Base-by-base conservation (phyloP, 2,888 invertebrate genomes). In the Venustoraphidia nigricollis region DNA sequence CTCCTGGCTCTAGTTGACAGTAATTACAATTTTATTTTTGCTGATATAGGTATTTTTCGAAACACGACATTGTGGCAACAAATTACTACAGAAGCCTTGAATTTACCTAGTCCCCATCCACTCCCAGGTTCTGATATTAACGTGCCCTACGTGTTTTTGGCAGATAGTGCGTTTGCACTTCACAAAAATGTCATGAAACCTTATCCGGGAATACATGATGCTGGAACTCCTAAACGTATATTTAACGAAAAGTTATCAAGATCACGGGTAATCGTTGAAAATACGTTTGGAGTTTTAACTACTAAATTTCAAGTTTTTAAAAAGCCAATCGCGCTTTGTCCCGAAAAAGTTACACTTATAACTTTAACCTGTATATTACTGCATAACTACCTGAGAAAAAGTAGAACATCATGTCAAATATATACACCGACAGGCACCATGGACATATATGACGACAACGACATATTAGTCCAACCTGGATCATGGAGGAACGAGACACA, bases 1-100 rank as follows among this genome's bases (percentile, higher is more conserved):
- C 51, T 60, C 27, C 48, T 59, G 45, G 58, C 56, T 17, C 41
- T 56, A 45, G 55, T 57, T 10, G 55, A 57, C 43, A 53, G 50
- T 9, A 50, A 58, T 10, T 58, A 58, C 46, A 48, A 47, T 35
- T 61, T 61, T 54, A 56, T 57, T 40, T 58, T 58, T 52, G 57
- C 58, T 44, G 58, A 62, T 43, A 54, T 63, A 36, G 62, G 59
- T 2, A 47, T 55, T 8, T 50, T 55, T 35, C 36, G 11, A 51
- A 50, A 54, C 44, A 47, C 36, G 45, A 39, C 42, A 11, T 45
- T 55, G 41, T 51, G 36, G 36, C 9, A 47, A 41, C 53, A 53
- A 13, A 52, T 55, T 41, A n/a, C 8, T 9, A 8, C 9, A 10
- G 42, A 47, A 35, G 27, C 48, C n/a, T 13, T 55, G 14, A 46